phyloP scores from a whole-genome alignment of 1,140 invertebrate genomes.

The Riptortus pedestris region DNA sequence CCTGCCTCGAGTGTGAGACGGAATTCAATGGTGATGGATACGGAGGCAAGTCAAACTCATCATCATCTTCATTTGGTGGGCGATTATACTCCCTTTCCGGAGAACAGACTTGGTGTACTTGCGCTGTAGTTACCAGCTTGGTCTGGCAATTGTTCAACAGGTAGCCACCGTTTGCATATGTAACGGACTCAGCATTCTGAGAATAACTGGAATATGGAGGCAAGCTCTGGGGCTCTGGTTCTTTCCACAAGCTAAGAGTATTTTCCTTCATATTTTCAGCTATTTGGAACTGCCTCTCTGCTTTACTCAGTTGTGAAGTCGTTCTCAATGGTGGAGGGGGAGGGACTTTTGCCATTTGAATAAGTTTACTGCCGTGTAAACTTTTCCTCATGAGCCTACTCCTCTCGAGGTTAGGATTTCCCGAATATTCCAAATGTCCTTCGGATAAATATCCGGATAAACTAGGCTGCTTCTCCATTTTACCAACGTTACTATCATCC shows the following conservation, averaged over 20 bases:
- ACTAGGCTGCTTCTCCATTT: constrained; percentile 46
- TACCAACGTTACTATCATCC: constrained; percentile 62
- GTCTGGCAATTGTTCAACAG: constrained; percentile 30
- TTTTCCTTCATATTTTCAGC: constrained; percentile 32
- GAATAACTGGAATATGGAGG: constrained; percentile 18
- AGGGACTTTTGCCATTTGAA: constrained; percentile 72
- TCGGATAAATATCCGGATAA: constrained; percentile 76
- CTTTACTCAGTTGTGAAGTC: constrained; percentile 61
- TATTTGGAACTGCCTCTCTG: constrained; percentile 42
- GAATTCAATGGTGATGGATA: constrained; percentile 64
- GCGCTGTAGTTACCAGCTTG: constrained; percentile 63
- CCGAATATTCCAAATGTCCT: constrained; percentile 67
- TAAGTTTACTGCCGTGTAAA: constrained; percentile 60
- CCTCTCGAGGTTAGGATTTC: constrained; percentile 71
- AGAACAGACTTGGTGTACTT: constrained; percentile 66
- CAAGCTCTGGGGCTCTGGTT: constrained; percentile 41
- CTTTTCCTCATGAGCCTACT: constrained; percentile 82
- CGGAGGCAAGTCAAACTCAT: constrained; percentile 51
- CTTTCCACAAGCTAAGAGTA: constrained; percentile 2
- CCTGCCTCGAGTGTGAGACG: constrained; percentile 65
- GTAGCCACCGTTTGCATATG: constrained; percentile 44
- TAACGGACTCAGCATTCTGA: constrained; percentile 39
- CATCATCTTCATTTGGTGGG: constrained; percentile 37
- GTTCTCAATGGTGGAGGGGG: constrained; percentile 75
- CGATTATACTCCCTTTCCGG: constrained; percentile 39